These are phyloP conservation scores for Oenanthe oenanthe DNA, from an alignment of 2,113 vertebrate species.

Conservation along the genomic window DNA sequence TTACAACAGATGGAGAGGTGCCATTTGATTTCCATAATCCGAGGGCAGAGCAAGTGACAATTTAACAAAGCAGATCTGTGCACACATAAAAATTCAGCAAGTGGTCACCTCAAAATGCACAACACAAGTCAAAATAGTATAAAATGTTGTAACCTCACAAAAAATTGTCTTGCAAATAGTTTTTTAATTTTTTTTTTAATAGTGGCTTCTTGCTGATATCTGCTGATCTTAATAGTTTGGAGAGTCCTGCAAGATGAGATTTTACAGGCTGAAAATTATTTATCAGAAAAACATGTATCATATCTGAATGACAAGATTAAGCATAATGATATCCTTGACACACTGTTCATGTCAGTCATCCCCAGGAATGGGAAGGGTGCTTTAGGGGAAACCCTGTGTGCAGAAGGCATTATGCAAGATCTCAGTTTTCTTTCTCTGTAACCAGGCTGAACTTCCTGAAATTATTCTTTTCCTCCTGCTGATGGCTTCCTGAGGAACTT, in stretches of 20 bases:
- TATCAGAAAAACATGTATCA: not conserved
- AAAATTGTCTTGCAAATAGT: not conserved
- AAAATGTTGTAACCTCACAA: not conserved
- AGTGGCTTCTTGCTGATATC: not conserved
- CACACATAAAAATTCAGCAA: not conserved
- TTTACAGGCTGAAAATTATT: not conserved
- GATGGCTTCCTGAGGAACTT: not conserved
- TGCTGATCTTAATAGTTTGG: not conserved
- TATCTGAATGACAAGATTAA: not conserved
- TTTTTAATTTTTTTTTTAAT: not conserved
- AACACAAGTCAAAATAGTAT: not conserved
- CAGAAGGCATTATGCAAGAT: not conserved
- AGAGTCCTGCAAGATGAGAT: not conserved
- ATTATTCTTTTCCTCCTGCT: not conserved
- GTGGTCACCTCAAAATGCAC: not conserved
- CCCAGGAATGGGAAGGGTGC: not conserved
- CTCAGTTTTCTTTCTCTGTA: not conserved
- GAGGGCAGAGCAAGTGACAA: not conserved
- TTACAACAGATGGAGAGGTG: not conserved
- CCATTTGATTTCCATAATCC: not conserved
- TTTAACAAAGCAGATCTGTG: not conserved
- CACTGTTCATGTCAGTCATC: not conserved
- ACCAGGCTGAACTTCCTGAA: not conserved
- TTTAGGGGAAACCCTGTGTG: not conserved
- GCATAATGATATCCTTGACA: not conserved